These are phyloP conservation scores for Cephalotes varians DNA, from an alignment of 2,888 invertebrate genomes.

Conservation along the genomic window DNA sequence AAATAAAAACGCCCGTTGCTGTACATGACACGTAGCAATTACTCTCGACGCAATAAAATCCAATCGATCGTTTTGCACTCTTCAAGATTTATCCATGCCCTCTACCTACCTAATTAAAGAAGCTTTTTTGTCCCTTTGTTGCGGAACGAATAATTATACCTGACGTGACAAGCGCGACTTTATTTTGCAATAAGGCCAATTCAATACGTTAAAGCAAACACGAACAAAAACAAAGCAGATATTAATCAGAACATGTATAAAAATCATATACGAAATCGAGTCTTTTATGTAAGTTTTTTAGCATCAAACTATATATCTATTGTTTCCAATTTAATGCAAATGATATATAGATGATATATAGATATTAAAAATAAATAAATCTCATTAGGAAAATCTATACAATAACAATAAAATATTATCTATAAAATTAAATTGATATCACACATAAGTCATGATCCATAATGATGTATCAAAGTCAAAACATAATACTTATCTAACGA, in stretches of 20 bases:
- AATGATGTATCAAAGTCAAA: neutral
- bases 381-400: neutral
- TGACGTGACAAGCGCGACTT: conserved; percentile 37
- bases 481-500: neutral
- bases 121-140: conserved; percentile 25
- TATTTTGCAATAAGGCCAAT: conserved; percentile 11
- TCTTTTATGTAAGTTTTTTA: neutral
- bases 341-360: no score
- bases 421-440: neutral
- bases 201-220: neutral
- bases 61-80: conserved; percentile 45
- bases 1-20: conserved; percentile 37
- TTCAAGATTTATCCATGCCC: conserved; percentile 38
- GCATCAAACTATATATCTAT: no score
- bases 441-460: neutral
- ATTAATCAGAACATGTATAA: neutral
- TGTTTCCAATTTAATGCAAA: neutral
- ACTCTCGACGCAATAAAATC: conserved; percentile 53
- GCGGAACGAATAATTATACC: conserved; percentile 20
- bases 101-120: conserved; percentile 45
- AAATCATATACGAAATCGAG: neutral
- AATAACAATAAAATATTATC: conserved; percentile 2
- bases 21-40: conserved; percentile 61
- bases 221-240: neutral
- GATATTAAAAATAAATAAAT: neutral